Conservation (phyloP, 2,797 vertebrate genomes). For the Diplodus sargus region DNA sequence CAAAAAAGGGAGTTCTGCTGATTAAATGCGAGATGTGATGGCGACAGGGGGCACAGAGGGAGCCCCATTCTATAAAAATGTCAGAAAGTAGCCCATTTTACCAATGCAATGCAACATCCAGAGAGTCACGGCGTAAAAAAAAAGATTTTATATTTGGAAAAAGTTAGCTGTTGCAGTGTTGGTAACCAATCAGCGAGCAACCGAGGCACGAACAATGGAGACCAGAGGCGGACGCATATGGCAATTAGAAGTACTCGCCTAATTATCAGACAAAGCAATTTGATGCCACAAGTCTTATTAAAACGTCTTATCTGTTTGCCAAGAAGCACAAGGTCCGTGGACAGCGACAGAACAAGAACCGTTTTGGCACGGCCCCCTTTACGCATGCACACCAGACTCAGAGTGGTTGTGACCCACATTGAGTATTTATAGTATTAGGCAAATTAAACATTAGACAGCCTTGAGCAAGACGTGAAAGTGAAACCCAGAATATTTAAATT, state of each 20-base stretch:
- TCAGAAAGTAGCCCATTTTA: not conserved
- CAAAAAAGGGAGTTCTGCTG: not conserved
- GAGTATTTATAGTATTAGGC: not conserved
- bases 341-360: not conserved
- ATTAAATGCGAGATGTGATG: not conserved
- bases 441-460: not conserved
- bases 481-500: not conserved
- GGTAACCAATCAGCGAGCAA: not conserved
- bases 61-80: not conserved
- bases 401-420: not conserved
- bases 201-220: slow-evolving; percentile 32
- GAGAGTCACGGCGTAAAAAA: not conserved
- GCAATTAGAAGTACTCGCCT: not conserved
- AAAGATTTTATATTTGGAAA: not conserved
- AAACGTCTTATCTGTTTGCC: slow-evolving; percentile 35
- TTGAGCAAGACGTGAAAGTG: not conserved
- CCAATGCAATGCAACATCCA: not conserved
- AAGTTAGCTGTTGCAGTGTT: slow-evolving; percentile 1
- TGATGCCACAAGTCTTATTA: slow-evolving; percentile 21
- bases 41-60: no score
- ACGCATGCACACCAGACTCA: not conserved
- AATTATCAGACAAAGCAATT: not conserved
- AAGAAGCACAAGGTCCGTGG: slow-evolving; percentile 22
- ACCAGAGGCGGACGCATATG: slow-evolving; percentile 25
- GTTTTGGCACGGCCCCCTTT: not conserved